phyloP scores from a whole-genome alignment of 2,797 vertebrate genomes.

The Molossus molossus region DNA sequence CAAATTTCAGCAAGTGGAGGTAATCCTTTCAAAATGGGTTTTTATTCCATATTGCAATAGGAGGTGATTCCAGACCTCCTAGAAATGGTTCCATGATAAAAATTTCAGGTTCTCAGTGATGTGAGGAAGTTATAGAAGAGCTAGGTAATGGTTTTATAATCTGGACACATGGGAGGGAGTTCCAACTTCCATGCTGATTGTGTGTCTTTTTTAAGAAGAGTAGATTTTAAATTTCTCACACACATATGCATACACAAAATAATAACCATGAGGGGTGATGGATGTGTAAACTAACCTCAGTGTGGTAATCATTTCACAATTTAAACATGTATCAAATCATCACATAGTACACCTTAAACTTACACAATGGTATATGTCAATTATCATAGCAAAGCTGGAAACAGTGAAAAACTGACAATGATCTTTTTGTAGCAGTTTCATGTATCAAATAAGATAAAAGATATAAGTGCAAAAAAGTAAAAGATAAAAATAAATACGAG shows the following conservation, averaged over 20 bases:
- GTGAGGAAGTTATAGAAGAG: background rate
- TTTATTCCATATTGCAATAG: slow-evolving; percentile 27
- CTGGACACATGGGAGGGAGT: background rate
- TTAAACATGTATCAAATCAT: background rate
- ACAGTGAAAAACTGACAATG: background rate
- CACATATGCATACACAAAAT: background rate
- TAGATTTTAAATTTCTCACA: background rate
- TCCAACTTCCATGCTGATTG: background rate
- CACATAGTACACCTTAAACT: background rate
- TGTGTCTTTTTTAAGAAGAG: slow-evolving; percentile 14
- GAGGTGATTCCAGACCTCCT: background rate
- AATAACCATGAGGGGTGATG: background rate
- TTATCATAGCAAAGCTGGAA: background rate
- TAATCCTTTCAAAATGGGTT: slow-evolving; percentile 41
- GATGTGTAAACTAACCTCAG: background rate
- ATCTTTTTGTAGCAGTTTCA: background rate
- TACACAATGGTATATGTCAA: background rate
- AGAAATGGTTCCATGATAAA: slow-evolving; percentile 26
- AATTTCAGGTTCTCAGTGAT: background rate
- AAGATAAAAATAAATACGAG: background rate
- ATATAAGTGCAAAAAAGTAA: background rate
- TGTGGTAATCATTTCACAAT: background rate
- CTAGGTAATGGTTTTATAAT: slow-evolving; percentile 23
- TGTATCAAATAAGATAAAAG: slow-evolving; percentile 35
- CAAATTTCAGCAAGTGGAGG: slow-evolving; percentile 60